Conservation (phyloP, 1,140 invertebrate species). For the Batillaria attramentaria region DNA sequence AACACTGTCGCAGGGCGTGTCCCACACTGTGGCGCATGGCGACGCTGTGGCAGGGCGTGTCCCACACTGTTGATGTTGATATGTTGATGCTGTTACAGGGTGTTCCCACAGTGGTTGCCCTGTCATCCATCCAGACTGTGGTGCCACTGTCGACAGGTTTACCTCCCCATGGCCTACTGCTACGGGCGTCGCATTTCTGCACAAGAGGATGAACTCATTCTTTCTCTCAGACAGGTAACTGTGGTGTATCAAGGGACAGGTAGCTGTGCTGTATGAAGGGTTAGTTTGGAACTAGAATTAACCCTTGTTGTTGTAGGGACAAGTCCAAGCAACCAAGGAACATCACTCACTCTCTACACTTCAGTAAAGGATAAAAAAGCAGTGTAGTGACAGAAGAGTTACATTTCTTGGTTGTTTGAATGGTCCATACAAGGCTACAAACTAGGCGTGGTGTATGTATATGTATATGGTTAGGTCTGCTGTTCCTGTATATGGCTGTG, state of each 20-base stretch:
- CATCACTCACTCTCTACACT: too few relatives aligned
- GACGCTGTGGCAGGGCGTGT: too few relatives aligned
- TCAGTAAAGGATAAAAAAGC: too few relatives aligned
- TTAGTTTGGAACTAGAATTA: too few relatives aligned
- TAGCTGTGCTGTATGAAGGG: too few relatives aligned
- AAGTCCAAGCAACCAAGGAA: too few relatives aligned
- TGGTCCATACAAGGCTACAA: not conserved
- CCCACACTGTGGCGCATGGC: too few relatives aligned
- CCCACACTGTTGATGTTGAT: too few relatives aligned
- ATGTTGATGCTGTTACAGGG: too few relatives aligned
- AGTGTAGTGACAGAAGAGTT: too few relatives aligned
- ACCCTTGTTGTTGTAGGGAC: too few relatives aligned
- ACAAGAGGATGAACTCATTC: conserved; percentile 52
- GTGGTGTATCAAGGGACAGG: not conserved
- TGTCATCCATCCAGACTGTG: conserved; percentile 65
- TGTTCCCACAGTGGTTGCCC: conserved; percentile 61
- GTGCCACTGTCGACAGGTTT: conserved; percentile 67
- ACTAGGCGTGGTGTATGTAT: not conserved
- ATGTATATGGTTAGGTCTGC: not conserved
- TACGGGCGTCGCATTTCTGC: conserved; percentile 56
- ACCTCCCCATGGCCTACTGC: conserved; percentile 67
- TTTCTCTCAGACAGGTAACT: conserved; percentile 54
- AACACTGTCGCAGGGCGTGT: too few relatives aligned
- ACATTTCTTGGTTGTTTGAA: not conserved
- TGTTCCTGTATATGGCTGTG: not conserved